Evolutionary conservation across 1,140 invertebrate genomes (phyloP).

Genomic region (Micrasema minimum): DNA sequence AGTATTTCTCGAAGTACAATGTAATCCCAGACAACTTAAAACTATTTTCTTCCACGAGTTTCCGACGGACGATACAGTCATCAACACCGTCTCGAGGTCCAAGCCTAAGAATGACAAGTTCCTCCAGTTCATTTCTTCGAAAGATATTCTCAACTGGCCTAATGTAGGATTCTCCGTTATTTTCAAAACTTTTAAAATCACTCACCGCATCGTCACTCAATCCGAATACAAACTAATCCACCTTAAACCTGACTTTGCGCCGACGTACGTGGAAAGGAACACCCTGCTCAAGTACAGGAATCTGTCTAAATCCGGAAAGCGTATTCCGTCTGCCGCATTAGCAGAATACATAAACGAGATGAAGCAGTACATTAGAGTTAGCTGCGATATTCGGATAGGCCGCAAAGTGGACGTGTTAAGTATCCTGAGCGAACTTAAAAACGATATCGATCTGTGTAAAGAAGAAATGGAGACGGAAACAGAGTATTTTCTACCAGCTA

Average conservation of each 20-base stretch:
- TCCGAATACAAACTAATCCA: conserved; percentile 2
- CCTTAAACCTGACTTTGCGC: neutral
- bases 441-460: neutral
- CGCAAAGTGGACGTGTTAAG: conserved; percentile 9
- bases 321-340: neutral
- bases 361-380: neutral
- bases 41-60: neutral
- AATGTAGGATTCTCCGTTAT: neutral
- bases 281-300: neutral
- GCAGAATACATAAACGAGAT: neutral
- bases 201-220: neutral
- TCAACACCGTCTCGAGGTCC: neutral
- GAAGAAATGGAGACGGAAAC: neutral
- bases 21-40: neutral
- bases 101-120: neutral
- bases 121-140: neutral
- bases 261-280: neutral
- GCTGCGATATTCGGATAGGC: neutral
- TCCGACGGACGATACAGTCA: neutral
- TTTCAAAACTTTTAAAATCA: neutral
- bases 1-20: neutral
- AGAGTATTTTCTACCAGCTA: conserved; percentile 3
- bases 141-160: conserved; percentile 13
- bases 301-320: neutral
- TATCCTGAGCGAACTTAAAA: conserved; percentile 2